These are phyloP conservation scores for Chamaea fasciata DNA, from an alignment of 2,113 vertebrate genomes.

Conservation along the genomic window DNA sequence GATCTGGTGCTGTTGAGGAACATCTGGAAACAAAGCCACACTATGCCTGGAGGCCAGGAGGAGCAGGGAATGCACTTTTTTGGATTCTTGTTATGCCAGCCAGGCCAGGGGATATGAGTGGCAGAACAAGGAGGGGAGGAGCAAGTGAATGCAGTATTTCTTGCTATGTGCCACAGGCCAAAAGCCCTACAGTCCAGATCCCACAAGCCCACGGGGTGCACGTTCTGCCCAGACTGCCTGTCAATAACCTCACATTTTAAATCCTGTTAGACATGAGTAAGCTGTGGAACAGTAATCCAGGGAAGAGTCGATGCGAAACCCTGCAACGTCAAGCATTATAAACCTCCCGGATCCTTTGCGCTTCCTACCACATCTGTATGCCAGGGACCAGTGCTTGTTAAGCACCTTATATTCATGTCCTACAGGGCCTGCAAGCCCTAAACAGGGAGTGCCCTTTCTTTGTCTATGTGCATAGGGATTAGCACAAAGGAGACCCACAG, in stretches of 20 bases:
- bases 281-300: neutral
- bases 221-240: neutral
- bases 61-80: neutral
- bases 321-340: neutral
- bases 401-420: neutral
- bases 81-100: neutral
- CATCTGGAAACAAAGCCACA: neutral
- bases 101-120: neutral
- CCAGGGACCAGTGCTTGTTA: neutral
- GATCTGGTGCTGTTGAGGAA: neutral
- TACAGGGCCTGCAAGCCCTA: neutral
- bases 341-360: fast-evolving
- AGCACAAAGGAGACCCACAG: neutral
- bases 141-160: neutral
- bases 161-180: neutral
- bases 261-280: conserved; percentile 18
- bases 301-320: neutral
- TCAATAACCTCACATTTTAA: conserved; percentile 8
- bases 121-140: neutral
- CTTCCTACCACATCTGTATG: neutral
- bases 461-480: neutral
- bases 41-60: neutral
- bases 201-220: fast-evolving
- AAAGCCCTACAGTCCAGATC: neutral
- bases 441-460: neutral